phyloP scores from a whole-genome alignment of 92 coral and sea anemone genomes.

The Blastomussa wellsi region DNA sequence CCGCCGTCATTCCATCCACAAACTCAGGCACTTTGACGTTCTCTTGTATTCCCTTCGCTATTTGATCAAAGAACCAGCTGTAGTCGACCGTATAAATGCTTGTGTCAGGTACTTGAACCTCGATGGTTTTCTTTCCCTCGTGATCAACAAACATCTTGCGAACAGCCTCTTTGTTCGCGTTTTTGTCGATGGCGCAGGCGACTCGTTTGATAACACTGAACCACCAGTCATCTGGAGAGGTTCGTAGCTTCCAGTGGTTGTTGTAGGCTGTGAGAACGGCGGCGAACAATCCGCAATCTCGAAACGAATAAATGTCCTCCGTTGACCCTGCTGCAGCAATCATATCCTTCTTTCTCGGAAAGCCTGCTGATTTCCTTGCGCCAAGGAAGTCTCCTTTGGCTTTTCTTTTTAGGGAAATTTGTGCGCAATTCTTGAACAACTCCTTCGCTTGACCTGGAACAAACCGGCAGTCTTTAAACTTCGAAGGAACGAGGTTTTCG shows the following conservation, averaged over 20 bases:
- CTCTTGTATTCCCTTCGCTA: conserved; percentile 45
- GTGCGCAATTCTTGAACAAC: not conserved
- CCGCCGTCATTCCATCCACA: no score
- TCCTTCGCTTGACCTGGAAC: not conserved
- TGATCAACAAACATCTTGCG: conserved; percentile 64
- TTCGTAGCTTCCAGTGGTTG: conserved; percentile 16
- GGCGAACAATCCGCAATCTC: conserved; percentile 44
- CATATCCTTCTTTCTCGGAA: no score
- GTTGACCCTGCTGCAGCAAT: not conserved
- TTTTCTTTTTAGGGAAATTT: no score
- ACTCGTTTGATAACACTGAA: conserved; percentile 57
- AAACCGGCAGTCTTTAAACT: conserved; percentile 40
- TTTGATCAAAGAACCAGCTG: conserved; percentile 61
- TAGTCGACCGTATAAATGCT: conserved; percentile 68
- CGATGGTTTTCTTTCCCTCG: conserved; percentile 52
- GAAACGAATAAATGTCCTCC: not conserved
- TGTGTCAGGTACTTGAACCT: conserved; percentile 44
- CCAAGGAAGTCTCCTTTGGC: no score
- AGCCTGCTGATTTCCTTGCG: no score
- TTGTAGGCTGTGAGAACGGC: conserved; percentile 50
- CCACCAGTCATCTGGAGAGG: conserved; percentile 71
- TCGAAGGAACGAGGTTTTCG: not conserved
- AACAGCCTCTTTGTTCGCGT: conserved; percentile 45
- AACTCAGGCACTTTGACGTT: conserved; percentile 69
- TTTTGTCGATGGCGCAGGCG: conserved; percentile 55